Evolutionary conservation across 2,888 invertebrate genomes (phyloP), one percentile per base, ranked within the genome.

Genomic region (Nysson spinosus): DNA sequence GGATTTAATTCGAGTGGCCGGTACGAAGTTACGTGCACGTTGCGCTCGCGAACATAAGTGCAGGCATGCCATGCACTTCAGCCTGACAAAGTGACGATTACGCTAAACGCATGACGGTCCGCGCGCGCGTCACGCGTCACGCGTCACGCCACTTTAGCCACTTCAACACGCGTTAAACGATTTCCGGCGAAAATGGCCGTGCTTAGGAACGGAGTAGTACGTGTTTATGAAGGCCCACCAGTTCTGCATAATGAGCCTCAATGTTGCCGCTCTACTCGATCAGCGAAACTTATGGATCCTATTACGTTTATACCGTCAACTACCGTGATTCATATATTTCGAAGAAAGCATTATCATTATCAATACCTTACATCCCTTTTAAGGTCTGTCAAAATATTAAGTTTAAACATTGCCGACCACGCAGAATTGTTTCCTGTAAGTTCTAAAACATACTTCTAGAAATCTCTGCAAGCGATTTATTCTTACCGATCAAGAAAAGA

Each of bases 111-210:
- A 77, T 80, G 82, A 79, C 78, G 78, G 78, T 80, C 80, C 81
- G 84, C 80, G 81, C 76, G 75, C 80, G 83, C 84, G 85, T 85
- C 86, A 85, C 85, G 83, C 84, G 85, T 85, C 84, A 83, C 79
- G 83, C 84, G 85, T 85, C 84, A 83, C 79, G 80, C 81, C 85
- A 86, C 85, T 86, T 83, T 83, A 84, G 78, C 81, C 83, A 85
- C 82, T 85, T 81, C 77, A 83, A 81, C 84, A 78, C 78, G 83
- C 81, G 83, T 83, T 83, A 82, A 84, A 83, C 80, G 75, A 85
- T 85, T 85, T 86, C 86, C 86, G 86, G 85, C 82, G 81, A 84
- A 85, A 84, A 85, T 81, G 75, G 75, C 74, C 69, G 57, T 68
- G 67, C 57, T 66, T 57, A 69, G 75, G 60, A 39, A 62, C 57